phyloP scores from a whole-genome alignment of 2,113 vertebrate species.

The Podilymbus podiceps region DNA sequence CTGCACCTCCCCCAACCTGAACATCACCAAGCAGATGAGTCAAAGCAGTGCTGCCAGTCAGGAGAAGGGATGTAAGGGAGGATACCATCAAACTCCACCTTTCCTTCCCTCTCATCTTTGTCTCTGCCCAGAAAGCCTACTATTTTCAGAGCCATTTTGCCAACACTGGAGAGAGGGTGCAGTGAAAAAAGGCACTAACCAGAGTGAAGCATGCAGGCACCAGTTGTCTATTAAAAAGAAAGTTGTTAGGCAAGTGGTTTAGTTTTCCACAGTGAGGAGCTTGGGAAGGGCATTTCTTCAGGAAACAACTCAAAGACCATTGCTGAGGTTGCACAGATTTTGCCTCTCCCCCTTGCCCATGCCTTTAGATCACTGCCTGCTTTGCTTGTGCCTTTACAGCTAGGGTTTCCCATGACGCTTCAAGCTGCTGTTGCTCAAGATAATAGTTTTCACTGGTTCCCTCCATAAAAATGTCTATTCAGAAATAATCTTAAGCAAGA shows the following conservation, averaged over 20 bases:
- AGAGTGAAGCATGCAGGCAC: background rate
- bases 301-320: background rate
- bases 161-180: background rate
- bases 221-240: accelerated
- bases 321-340: background rate
- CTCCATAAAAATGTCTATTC: background rate
- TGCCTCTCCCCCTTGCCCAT: background rate
- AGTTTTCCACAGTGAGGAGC: background rate
- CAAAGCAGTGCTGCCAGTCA: background rate
- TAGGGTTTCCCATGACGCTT: background rate
- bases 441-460: background rate
- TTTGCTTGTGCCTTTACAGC: background rate
- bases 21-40: background rate
- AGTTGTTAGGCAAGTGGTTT: background rate
- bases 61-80: background rate
- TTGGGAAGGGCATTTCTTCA: background rate
- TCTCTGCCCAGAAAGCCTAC: background rate
- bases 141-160: background rate
- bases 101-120: background rate
- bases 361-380: background rate
- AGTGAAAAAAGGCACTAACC: background rate
- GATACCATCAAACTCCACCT: background rate
- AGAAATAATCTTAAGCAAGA: background rate
- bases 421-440: background rate
- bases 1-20: background rate